Conservation (phyloP, 2,888 invertebrate genomes). For the Calliopum simillimum region DNA sequence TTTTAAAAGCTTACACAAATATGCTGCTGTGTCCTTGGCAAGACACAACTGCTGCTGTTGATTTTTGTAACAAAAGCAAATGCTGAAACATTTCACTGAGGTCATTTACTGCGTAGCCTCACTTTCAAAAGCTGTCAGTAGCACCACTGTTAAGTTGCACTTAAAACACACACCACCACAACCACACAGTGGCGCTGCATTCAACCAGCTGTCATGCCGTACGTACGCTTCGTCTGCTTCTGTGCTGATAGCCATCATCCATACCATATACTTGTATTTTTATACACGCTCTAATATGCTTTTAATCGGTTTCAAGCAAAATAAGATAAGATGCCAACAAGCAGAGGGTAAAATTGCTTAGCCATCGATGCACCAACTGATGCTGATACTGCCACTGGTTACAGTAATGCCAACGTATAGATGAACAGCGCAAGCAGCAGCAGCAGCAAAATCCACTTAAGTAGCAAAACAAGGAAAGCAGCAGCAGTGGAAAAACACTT, state of each 20-base stretch:
- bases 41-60: too few relatives aligned
- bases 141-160: too few relatives aligned
- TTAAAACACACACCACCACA: background rate
- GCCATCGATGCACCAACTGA: conserved; percentile 7
- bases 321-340: conserved; percentile 2
- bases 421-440: background rate
- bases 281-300: conserved; percentile 10
- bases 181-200: background rate
- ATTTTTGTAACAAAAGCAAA: too few relatives aligned
- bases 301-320: conserved; percentile 27
- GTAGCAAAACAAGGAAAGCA: background rate
- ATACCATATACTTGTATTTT: background rate
- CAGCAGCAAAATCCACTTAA: background rate
- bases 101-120: too few relatives aligned
- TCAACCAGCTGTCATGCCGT: background rate
- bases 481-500: background rate
- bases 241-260: background rate
- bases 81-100: too few relatives aligned
- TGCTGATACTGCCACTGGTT: conserved; percentile 4
- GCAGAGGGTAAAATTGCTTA: background rate
- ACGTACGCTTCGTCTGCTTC: background rate
- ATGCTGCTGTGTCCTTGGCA: too few relatives aligned
- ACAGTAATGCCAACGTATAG: background rate
- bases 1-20: too few relatives aligned
- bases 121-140: too few relatives aligned